Conservation (phyloP, 2,888 invertebrate genomes). For the Lepidochitona cinerea region DNA sequence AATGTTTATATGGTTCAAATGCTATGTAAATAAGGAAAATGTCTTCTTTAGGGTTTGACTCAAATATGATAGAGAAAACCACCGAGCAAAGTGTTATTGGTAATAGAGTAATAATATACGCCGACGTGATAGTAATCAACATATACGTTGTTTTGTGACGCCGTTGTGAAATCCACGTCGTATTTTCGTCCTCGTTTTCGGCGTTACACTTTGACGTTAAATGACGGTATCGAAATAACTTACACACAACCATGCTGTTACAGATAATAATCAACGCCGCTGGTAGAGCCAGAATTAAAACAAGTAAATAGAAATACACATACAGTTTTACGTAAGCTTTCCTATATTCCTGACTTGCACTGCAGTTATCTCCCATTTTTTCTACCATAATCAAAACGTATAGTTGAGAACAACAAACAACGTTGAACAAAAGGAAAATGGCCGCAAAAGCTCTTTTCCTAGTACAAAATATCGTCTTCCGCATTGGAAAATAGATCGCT, state of each 20-base stretch:
- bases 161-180: background rate
- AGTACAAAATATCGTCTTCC: slow-evolving; percentile 30
- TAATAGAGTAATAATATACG: slow-evolving; percentile 31
- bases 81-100: slow-evolving; percentile 34
- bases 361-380: slow-evolving; percentile 22
- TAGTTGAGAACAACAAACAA: slow-evolving; percentile 35
- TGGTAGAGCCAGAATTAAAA: slow-evolving; percentile 38
- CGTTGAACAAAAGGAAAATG: slow-evolving; percentile 32
- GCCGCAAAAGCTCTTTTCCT: slow-evolving; percentile 30
- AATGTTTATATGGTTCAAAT: slow-evolving; percentile 14
- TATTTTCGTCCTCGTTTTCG: background rate
- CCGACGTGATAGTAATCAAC: slow-evolving; percentile 35
- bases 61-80: slow-evolving; percentile 23
- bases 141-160: slow-evolving; percentile 38
- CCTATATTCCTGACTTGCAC: slow-evolving; percentile 9
- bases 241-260: slow-evolving; percentile 35
- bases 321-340: slow-evolving; percentile 32
- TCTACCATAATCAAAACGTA: slow-evolving; percentile 34
- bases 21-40: slow-evolving; percentile 8
- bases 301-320: slow-evolving; percentile 36
- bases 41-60: slow-evolving; percentile 14
- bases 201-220: background rate
- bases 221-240: slow-evolving; percentile 25
- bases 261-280: slow-evolving; percentile 33
- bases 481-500: slow-evolving; percentile 37